Percentiles rank a stretch among this genome's conserved stretches.
Evolutionary conservation across 2,113 vertebrate genomes (phyloP).

Genomic region (Castor canadensis): DNA sequence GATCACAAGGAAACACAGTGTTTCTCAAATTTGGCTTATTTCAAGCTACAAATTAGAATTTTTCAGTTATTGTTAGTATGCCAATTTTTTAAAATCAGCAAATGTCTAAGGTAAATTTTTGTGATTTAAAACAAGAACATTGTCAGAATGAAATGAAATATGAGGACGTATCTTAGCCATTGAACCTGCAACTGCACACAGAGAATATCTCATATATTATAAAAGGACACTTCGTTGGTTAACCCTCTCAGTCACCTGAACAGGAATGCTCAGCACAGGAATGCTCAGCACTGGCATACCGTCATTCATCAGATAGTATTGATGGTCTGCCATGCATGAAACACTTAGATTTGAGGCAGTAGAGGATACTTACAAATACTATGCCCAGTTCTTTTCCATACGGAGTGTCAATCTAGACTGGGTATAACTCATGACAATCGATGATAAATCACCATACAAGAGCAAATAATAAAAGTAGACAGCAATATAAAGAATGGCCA

Average conservation of each 20-base stretch:
- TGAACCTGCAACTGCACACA: neutral
- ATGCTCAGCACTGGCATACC: neutral
- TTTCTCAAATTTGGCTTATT: slow-evolving; percentile 26
- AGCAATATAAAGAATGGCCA: slow-evolving; percentile 38
- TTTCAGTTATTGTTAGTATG: neutral
- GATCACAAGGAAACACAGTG: neutral
- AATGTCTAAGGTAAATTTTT: neutral
- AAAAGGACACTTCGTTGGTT: neutral
- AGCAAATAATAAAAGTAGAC: slow-evolving; percentile 46
- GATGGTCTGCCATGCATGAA: neutral
- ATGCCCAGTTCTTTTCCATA: slow-evolving; percentile 11
- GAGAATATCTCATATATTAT: neutral
- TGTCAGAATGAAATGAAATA: neutral
- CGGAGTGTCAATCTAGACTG: slow-evolving; percentile 27
- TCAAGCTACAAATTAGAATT: neutral
- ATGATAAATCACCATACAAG: slow-evolving; percentile 42
- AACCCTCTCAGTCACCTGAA: neutral
- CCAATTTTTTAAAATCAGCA: neutral
- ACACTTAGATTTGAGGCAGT: neutral
- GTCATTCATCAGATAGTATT: slow-evolving; percentile 3
- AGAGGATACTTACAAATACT: slow-evolving; percentile 44
- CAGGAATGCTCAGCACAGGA: neutral
- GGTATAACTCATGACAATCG: slow-evolving; percentile 1
- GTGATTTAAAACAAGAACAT: slow-evolving; percentile 11
- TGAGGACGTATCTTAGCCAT: neutral